phyloP scores from a whole-genome alignment of 2,113 vertebrate genomes.

The Thamnaconus septentrionalis region DNA sequence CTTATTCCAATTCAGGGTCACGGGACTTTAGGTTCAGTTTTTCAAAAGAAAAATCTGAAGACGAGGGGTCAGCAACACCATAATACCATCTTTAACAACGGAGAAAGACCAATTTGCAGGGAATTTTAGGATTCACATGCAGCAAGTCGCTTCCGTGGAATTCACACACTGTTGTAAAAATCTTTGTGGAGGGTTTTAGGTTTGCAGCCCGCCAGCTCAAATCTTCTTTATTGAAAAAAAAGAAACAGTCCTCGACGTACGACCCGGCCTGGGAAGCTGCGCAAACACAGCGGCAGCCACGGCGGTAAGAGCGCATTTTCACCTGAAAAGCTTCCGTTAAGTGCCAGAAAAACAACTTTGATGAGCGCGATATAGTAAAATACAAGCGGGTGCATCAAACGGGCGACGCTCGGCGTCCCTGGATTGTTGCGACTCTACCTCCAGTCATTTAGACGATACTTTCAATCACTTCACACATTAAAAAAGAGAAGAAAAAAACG shows the following conservation, averaged over 20 bases:
- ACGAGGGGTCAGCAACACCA: too few relatives aligned
- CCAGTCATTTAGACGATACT: constrained; percentile 62
- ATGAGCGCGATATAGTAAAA: constrained; percentile 28
- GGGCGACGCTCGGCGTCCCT: constrained; percentile 50
- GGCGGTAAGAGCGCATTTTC: constrained; percentile 2
- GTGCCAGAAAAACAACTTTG: constrained; percentile 22
- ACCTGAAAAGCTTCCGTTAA: constrained; percentile 17
- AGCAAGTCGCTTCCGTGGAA: too few relatives aligned
- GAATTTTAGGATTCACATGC: background rate
- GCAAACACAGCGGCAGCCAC: constrained; percentile 1
- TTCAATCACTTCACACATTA: constrained; percentile 58
- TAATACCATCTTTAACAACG: too few relatives aligned
- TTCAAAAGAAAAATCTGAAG: background rate
- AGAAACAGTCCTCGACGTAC: background rate
- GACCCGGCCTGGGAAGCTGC: background rate
- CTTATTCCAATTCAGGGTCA: too few relatives aligned
- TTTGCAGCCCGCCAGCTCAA: background rate
- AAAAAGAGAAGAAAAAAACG: constrained; percentile 38
- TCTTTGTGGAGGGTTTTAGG: background rate
- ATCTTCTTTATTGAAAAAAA: background rate
- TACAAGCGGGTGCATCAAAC: constrained; percentile 38
- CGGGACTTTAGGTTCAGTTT: background rate
- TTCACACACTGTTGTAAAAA: too few relatives aligned
- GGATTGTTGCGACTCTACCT: constrained; percentile 56
- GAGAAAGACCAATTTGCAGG: too few relatives aligned